Evolutionary conservation across 2,113 vertebrate species (phyloP).

Genomic region (Acinonyx jubatus): DNA sequence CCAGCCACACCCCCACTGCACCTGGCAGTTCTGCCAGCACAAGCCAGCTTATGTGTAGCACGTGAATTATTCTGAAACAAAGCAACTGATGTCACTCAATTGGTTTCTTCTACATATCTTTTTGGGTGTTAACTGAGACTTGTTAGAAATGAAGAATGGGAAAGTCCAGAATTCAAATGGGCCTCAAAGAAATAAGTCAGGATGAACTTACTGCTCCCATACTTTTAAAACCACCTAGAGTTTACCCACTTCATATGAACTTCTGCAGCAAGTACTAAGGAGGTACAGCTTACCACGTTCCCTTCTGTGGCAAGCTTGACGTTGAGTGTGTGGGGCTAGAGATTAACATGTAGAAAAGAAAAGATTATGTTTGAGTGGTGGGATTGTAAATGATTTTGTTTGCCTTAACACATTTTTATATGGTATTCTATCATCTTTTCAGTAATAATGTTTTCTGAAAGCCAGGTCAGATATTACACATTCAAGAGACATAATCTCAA

Average conservation of each 20-base stretch:
- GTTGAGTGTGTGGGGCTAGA: not conserved
- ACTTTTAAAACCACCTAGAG: not conserved
- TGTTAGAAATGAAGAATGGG: not conserved
- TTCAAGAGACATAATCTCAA: not conserved
- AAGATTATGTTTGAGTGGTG: not conserved
- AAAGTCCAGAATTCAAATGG: not conserved
- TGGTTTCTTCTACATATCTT: not conserved
- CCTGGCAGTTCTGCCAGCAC: not conserved
- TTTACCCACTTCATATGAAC: not conserved
- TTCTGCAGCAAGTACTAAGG: not conserved
- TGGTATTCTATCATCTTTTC: not conserved
- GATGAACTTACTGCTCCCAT: not conserved
- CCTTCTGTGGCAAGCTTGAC: not conserved
- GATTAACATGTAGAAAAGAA: not conserved
- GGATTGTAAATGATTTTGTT: not conserved
- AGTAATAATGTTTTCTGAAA: not conserved
- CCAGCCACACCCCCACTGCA: not conserved
- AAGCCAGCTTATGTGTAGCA: not conserved
- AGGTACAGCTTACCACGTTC: not conserved
- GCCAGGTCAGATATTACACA: not conserved
- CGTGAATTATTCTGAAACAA: conserved; percentile 3
- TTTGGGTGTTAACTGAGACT: not conserved
- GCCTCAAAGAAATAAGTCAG: not conserved
- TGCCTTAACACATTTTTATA: not conserved
- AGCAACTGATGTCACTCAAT: not conserved